Evolutionary conservation across 2,113 vertebrate species (phyloP).

Genomic region (Alosa alosa): DNA sequence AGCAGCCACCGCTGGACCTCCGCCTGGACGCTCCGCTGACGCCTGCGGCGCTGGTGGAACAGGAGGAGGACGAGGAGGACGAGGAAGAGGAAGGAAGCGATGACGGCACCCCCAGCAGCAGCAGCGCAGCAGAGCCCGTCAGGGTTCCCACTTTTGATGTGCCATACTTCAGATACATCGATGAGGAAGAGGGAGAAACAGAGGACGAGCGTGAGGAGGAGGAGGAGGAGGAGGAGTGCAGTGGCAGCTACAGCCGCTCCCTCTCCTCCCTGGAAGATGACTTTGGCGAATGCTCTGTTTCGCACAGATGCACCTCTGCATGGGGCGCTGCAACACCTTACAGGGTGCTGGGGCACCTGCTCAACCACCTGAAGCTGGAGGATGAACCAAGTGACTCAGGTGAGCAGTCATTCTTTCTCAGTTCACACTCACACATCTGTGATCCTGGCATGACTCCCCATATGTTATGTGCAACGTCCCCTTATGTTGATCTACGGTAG

Average conservation of each 20-base stretch:
- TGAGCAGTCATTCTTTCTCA: constrained; percentile 59
- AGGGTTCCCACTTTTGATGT: constrained; percentile 92
- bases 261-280: constrained; percentile 91
- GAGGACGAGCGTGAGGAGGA: constrained; percentile 59
- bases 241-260: constrained; percentile 83
- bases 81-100: constrained; percentile 59
- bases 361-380: constrained; percentile 85
- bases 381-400: constrained; percentile 81
- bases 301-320: constrained; percentile 90
- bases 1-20: constrained; percentile 71
- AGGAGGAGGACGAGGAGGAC: constrained; percentile 73
- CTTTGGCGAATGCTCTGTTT: constrained; percentile 80
- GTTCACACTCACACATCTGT: neutral
- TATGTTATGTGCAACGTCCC: neutral
- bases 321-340: constrained; percentile 82
- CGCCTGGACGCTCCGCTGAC: constrained; percentile 72
- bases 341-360: constrained; percentile 92
- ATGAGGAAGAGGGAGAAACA: constrained; percentile 76
- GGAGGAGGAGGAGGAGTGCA: constrained; percentile 79
- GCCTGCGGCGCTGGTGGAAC: constrained; percentile 74
- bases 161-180: constrained; percentile 97
- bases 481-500: neutral
- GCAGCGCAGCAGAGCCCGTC: constrained; percentile 56
- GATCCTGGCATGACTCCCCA: neutral
- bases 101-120: constrained; percentile 52